Evolutionary conservation across 2,113 vertebrate species (phyloP).

Genomic region (Microtus richardsoni): DNA sequence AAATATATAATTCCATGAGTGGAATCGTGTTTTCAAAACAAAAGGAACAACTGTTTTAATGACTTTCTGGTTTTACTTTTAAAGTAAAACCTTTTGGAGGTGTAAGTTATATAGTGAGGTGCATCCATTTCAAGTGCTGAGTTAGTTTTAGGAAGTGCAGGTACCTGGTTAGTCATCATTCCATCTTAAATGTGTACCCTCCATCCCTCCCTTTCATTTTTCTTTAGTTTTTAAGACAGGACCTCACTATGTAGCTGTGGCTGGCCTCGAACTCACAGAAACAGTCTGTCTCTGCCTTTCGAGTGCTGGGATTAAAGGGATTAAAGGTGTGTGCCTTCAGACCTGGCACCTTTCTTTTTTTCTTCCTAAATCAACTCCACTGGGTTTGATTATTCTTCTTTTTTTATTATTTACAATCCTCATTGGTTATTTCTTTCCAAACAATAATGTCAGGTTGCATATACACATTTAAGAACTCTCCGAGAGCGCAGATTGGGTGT

Average conservation of each 20-base stretch:
- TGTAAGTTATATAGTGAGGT: not conserved
- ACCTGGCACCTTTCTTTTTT: not conserved
- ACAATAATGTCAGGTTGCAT: not conserved
- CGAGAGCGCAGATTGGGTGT: not conserved
- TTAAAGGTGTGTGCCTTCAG: not conserved
- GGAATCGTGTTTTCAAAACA: not conserved
- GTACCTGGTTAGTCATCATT: not conserved
- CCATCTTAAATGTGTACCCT: not conserved
- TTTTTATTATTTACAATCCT: not conserved
- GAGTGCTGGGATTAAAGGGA: not conserved
- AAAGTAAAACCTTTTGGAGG: not conserved
- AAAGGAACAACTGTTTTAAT: not conserved
- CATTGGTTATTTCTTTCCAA: not conserved
- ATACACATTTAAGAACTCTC: not conserved
- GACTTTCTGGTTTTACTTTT: conserved; percentile 42
- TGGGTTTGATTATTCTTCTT: not conserved
- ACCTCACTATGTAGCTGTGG: not conserved
- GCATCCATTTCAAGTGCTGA: not conserved
- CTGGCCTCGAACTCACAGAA: not conserved
- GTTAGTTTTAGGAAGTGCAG: not conserved
- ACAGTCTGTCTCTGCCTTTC: not conserved
- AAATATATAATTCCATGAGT: not conserved
- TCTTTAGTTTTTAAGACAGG: not conserved
- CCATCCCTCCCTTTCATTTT: not conserved
- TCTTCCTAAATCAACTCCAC: not conserved